Conservation (phyloP, 2,888 invertebrate genomes). For the Cerastoderma edule region DNA sequence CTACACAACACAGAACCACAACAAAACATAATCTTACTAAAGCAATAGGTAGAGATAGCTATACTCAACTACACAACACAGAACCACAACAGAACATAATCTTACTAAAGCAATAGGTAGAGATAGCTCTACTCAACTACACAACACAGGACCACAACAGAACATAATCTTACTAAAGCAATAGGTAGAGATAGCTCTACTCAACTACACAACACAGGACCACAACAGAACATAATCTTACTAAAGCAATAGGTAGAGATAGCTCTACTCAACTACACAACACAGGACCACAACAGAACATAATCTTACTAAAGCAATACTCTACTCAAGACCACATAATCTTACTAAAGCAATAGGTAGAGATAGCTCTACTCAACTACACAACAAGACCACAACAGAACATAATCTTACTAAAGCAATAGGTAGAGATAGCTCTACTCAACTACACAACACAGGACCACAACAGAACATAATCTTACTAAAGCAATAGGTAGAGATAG, state of each 20-base stretch:
- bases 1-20: background rate
- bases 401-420: no score
- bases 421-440: no score
- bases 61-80: no score
- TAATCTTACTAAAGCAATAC: conserved; percentile 6
- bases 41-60: conserved; percentile 3
- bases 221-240: conserved; percentile 1
- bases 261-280: background rate
- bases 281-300: conserved; percentile 6
- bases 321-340: background rate
- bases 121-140: background rate
- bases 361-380: background rate
- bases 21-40: background rate
- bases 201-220: conserved; percentile 22
- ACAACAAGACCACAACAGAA: no score
- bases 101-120: conserved; percentile 1
- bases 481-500: conserved; percentile 4
- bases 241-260: background rate
- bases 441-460: background rate
- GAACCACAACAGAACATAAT: background rate
- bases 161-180: background rate
- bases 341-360: background rate
- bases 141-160: conserved; percentile 8
- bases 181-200: conserved; percentile 50
- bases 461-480: background rate